A percentile compares a stretch with the other conserved stretches of the same genome.
Evolutionary conservation across 2,797 vertebrate genomes (phyloP).

Genomic region (Ispidina lecontei): DNA sequence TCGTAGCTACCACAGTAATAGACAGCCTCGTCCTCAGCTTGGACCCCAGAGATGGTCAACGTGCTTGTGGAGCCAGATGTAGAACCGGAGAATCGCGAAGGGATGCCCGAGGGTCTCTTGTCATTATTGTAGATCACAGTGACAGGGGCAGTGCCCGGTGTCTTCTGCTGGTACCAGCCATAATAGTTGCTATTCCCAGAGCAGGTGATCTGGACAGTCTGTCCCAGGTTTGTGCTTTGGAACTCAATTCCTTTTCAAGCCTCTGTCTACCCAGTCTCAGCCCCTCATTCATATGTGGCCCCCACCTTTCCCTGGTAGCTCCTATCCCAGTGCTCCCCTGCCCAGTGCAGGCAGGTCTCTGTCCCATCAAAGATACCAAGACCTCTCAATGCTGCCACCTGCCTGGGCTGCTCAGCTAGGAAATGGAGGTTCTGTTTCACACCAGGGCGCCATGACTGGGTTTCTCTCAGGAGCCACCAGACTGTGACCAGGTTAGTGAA

Average conservation of each 20-base stretch:
- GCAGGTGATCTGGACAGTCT: neutral
- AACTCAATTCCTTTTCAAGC: neutral
- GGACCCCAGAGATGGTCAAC: neutral
- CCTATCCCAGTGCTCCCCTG: neutral
- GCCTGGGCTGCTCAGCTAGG: neutral
- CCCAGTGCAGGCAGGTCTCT: neutral
- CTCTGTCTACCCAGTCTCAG: neutral
- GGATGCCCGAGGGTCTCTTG: neutral
- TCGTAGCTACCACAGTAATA: too few relatives aligned
- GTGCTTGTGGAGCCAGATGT: neutral
- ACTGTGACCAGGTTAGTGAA: neutral
- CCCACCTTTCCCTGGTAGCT: neutral
- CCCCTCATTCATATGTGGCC: neutral
- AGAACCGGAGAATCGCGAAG: neutral
- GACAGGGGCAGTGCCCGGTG: neutral
- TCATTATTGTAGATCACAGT: neutral
- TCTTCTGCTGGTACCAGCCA: neutral
- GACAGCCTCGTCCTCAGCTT: too few relatives aligned
- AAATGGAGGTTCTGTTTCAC: neutral
- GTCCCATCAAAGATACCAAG: neutral
- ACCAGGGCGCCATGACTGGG: neutral
- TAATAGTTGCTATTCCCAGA: neutral
- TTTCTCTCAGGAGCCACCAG: neutral
- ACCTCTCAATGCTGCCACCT: neutral
- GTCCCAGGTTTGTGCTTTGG: too few relatives aligned